Base-by-base conservation (phyloP, 2,888 invertebrate species). In the Mimachlamys varia region DNA sequence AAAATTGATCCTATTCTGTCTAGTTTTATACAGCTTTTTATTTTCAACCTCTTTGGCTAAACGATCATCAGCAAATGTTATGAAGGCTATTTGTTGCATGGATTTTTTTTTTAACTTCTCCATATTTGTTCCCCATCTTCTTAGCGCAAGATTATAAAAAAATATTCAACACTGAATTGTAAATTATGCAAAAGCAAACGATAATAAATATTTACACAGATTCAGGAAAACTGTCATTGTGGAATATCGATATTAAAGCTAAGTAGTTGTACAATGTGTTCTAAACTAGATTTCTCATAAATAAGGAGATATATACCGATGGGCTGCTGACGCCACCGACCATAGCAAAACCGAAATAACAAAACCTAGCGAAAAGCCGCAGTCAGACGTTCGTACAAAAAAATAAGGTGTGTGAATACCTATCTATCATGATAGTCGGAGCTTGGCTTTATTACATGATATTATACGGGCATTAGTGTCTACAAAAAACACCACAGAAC, bases 341-440 rank as follows among this genome's bases (percentile, higher is more conserved):
- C 76, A 76, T 33, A 7, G 58, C 0, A 0, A n/a, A n/a, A 58
- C 19, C 0, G 19, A 19, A 76, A 76, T 76, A 76, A 33, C 13
- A 76, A 76, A 76, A 7, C 33, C 10, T 76, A 27, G 0, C 10
- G 76, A 76, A 33, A 76, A 27, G 19, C 33, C 22, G 33, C 33
- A 76, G 27, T 27, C 76, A 76, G 76, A 76, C 76, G 27, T 33
- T 76, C 7, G 76, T 76, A 76, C n/a, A 58, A 58, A 58, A n/a
- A 58, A 58, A 19, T 76, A 76, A 76, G 76, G 76, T 76, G 76
- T 76, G 76, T 76, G 33, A 76, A 76, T 76, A 76, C 76, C 76
- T 76, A 76, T 76, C 76, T 76, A 76, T 76, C 76, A 76, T 76
- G 76, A 76, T 76, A 76, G 33, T 76, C 22, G 76, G 22, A 76